A percentile compares a stretch with the other conserved stretches of the same genome.
These are phyloP conservation scores for Lordiphosa mommai DNA, from an alignment of 1,140 invertebrate genomes.

Conservation along the genomic window DNA sequence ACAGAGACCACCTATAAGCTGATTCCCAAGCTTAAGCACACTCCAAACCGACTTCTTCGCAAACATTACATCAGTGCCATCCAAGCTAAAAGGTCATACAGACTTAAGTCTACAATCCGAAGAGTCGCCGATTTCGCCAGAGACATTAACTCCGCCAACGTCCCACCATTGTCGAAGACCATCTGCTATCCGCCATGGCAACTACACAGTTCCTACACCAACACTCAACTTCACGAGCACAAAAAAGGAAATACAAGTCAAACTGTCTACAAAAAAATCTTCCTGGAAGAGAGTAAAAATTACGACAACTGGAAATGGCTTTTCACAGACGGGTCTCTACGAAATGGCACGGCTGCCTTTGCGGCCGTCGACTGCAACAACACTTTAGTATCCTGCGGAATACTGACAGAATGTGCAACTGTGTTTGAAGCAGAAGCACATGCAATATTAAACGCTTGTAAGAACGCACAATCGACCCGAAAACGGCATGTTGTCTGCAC, in stretches of 20 bases:
- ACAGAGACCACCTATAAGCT: too few relatives aligned
- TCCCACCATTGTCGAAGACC: too few relatives aligned
- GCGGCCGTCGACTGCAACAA: conserved; percentile 1
- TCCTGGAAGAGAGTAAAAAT: background rate
- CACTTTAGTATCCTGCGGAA: too few relatives aligned
- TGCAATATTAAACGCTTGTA: too few relatives aligned
- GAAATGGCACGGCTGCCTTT: conserved; percentile 1
- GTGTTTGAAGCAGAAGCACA: too few relatives aligned
- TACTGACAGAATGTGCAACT: too few relatives aligned
- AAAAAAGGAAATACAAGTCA: background rate
- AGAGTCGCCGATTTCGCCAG: too few relatives aligned
- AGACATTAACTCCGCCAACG: too few relatives aligned
- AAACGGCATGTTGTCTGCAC: background rate
- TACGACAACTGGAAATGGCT: background rate
- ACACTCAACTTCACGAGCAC: background rate
- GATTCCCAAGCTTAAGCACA: background rate
- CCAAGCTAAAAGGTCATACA: conserved; percentile 1
- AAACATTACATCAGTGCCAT: conserved; percentile 4
- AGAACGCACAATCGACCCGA: background rate
- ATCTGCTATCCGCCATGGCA: too few relatives aligned
- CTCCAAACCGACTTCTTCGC: background rate
- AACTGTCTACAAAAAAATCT: background rate
- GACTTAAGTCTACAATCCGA: background rate
- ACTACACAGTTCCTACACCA: too few relatives aligned
- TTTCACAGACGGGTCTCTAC: conserved; percentile 2